Conservation (phyloP, 1,140 invertebrate genomes). For the Hermetia illucens region DNA sequence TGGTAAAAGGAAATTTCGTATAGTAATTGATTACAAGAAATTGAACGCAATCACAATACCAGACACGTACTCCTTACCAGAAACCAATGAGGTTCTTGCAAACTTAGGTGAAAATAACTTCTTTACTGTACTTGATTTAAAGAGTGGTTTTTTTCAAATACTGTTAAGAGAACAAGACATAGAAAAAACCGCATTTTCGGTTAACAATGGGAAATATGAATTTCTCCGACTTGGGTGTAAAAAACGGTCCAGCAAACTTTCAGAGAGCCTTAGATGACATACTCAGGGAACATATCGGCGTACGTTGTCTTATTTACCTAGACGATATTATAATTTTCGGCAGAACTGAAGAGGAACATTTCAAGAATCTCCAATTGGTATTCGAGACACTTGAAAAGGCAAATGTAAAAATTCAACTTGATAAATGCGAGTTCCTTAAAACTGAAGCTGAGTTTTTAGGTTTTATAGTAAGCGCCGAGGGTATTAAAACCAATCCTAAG, state of each 20-base stretch:
- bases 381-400: conserved; percentile 23
- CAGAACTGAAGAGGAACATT: conserved; percentile 24
- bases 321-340: conserved; percentile 15
- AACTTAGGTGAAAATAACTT: conserved; percentile 28
- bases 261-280: not conserved
- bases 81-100: conserved; percentile 31
- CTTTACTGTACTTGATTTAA: conserved; percentile 18
- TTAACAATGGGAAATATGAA: no score
- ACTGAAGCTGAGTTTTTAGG: conserved; percentile 9
- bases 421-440: conserved; percentile 30
- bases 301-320: conserved; percentile 9
- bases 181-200: not conserved
- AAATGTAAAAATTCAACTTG: conserved; percentile 31
- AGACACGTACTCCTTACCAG: conserved; percentile 4
- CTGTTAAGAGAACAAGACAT: not conserved
- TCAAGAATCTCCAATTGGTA: conserved; percentile 22
- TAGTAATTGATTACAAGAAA: conserved; percentile 13
- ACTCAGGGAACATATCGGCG: not conserved
- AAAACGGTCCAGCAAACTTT: no score
- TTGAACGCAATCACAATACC: conserved; percentile 13
- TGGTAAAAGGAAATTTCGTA: conserved; percentile 12
- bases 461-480: conserved; percentile 4
- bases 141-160: not conserved
- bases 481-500: conserved; percentile 10
- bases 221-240: no score